These are phyloP conservation scores for Cistogaster globosa DNA, from an alignment of 2,888 invertebrate genomes.

Conservation along the genomic window DNA sequence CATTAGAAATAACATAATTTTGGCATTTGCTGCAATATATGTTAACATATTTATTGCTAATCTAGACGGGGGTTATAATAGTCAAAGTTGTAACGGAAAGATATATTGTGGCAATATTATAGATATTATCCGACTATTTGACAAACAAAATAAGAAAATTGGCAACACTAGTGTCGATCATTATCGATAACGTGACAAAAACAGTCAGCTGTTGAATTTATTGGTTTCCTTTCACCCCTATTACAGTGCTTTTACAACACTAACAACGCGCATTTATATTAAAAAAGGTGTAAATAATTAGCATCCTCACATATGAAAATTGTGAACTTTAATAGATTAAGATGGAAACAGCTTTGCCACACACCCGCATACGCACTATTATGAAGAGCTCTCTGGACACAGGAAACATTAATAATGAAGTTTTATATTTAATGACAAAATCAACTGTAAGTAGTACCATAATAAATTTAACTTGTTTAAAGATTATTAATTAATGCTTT, in stretches of 20 bases:
- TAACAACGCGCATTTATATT: background rate
- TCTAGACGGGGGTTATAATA: no score
- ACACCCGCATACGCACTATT: constrained; percentile 80
- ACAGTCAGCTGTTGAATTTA: no score
- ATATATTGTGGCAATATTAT: no score
- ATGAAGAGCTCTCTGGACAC: constrained; percentile 82
- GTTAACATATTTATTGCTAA: no score
- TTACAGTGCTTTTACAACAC: constrained; percentile 3
- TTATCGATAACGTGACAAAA: no score
- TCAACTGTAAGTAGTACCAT: constrained; percentile 74
- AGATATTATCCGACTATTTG: no score
- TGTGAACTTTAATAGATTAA: background rate
- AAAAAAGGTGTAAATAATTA: constrained; percentile 2
- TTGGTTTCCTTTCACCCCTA: no score
- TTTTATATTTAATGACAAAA: constrained; percentile 79
- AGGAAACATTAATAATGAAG: constrained; percentile 79
- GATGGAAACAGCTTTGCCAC: constrained; percentile 77
- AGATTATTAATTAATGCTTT: background rate
- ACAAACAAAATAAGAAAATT: no score
- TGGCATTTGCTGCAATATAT: no score
- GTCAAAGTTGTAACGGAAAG: no score
- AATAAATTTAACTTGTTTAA: background rate
- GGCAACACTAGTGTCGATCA: no score
- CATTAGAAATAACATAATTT: no score
- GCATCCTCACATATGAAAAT: background rate